phyloP scores from a whole-genome alignment of 1,140 invertebrate genomes.

The Cherax destructor region DNA sequence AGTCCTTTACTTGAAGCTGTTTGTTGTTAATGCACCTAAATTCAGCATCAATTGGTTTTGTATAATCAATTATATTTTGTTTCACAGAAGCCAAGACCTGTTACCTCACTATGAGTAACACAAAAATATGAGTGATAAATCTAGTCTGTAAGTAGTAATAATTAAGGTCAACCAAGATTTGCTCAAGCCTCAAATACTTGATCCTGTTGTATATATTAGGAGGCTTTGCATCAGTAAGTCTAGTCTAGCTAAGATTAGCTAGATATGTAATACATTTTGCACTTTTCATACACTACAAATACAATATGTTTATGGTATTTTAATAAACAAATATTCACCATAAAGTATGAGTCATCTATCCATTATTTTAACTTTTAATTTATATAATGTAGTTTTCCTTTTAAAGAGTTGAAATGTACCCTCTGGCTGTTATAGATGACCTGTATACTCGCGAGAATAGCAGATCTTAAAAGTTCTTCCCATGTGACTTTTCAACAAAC shows the following conservation, averaged over 20 bases:
- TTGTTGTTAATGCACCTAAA: too few species aligned
- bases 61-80: neutral
- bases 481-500: too few species aligned
- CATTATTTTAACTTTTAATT: neutral
- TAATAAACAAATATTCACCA: conserved; percentile 17
- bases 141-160: neutral
- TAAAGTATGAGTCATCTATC: neutral
- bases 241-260: neutral
- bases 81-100: neutral
- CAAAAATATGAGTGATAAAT: conserved; percentile 1
- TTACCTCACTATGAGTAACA: neutral
- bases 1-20: too few species aligned
- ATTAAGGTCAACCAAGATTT: conserved; percentile 7
- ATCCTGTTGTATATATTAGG: neutral
- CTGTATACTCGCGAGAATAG: too few species aligned
- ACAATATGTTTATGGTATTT: neutral
- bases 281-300: conserved; percentile 35
- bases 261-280: conserved; percentile 36
- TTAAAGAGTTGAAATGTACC: too few species aligned
- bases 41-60: neutral
- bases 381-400: too few species aligned
- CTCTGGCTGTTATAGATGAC: too few species aligned
- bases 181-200: conserved; percentile 24
- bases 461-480: too few species aligned
- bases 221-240: too few species aligned